Percentiles rank a stretch among this genome's conserved stretches.
These are phyloP conservation scores for Atta colombica DNA, from an alignment of 1,140 invertebrate species.

Conservation along the genomic window DNA sequence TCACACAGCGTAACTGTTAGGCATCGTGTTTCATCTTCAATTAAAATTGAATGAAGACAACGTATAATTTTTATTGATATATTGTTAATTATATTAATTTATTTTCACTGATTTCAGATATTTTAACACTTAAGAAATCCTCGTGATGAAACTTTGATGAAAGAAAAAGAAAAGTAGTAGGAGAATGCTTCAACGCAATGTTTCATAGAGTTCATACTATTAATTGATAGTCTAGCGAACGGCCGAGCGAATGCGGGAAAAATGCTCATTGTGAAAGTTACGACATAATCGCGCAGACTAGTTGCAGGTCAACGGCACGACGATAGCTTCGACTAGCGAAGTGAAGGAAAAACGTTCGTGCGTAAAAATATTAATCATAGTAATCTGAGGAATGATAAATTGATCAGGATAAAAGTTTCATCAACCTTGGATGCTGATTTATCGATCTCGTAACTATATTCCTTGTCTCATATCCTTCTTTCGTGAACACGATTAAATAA, in stretches of 20 bases:
- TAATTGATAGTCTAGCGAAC: constrained; percentile 25
- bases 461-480: neutral
- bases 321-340: constrained; percentile 41
- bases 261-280: constrained; percentile 69
- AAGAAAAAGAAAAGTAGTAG: neutral
- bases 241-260: constrained; percentile 23
- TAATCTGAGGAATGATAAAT: neutral
- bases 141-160: neutral
- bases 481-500: neutral
- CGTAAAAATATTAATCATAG: constrained; percentile 3
- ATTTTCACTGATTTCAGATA: neutral
- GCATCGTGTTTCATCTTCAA: neutral
- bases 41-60: neutral
- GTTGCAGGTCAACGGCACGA: constrained; percentile 54
- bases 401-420: neutral
- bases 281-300: constrained; percentile 51
- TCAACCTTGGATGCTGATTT: constrained; percentile 22
- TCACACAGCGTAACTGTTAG: constrained; percentile 34
- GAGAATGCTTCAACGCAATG: neutral
- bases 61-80: neutral
- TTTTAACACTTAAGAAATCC: neutral
- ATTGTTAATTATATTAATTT: neutral
- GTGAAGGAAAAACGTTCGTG: constrained; percentile 35
- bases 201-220: neutral
- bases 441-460: constrained; percentile 22